Conservation (phyloP, 2,888 invertebrate species). For the Cryptops parisi region DNA sequence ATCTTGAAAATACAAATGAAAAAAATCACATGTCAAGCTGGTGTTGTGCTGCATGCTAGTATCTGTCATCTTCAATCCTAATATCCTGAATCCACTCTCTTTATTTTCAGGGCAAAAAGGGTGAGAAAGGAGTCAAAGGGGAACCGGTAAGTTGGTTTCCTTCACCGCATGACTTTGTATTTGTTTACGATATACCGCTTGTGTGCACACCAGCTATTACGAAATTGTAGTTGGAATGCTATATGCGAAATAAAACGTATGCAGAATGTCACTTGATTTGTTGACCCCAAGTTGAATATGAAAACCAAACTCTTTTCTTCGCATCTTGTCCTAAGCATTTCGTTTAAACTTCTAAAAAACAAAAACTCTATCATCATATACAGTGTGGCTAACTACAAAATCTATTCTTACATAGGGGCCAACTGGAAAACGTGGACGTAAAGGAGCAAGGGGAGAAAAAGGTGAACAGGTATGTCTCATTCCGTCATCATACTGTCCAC, state of each 20-base stretch:
- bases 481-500: too few relatives aligned
- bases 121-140: conserved; percentile 77
- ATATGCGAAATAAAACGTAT: too few relatives aligned
- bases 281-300: too few relatives aligned
- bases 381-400: too few relatives aligned
- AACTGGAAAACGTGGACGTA: conserved; percentile 73
- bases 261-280: too few relatives aligned
- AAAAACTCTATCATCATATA: neutral
- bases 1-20: too few relatives aligned
- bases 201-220: neutral
- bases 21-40: too few relatives aligned
- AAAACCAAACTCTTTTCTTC: neutral
- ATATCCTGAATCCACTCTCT: neutral
- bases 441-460: conserved; percentile 82
- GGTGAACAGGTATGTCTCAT: conserved; percentile 54
- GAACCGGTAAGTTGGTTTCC: conserved; percentile 49
- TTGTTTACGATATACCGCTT: too few relatives aligned
- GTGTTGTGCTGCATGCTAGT: too few relatives aligned
- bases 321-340: neutral
- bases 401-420: conserved; percentile 64
- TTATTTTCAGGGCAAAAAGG: conserved; percentile 62
- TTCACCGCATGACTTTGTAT: neutral
- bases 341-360: neutral
- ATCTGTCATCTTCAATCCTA: neutral
- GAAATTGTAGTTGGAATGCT: neutral